These are phyloP conservation scores for Balanococcus diminutus DNA, from an alignment of 2,888 invertebrate species.

Conservation along the genomic window DNA sequence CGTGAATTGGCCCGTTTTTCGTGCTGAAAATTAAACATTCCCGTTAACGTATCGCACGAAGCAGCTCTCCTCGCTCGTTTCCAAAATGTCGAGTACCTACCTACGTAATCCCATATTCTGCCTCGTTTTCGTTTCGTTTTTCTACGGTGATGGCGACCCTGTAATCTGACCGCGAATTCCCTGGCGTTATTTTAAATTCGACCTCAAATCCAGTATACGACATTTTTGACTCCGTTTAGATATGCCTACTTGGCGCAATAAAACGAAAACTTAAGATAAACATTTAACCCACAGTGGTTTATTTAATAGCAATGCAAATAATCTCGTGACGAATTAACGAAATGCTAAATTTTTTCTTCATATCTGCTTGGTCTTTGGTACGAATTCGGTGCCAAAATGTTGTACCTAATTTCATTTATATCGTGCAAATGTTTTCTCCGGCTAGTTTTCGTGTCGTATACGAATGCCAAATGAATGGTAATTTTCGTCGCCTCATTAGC, in stretches of 20 bases:
- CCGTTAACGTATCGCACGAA: not conserved
- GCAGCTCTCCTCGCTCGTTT: not conserved
- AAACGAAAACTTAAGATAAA: not conserved
- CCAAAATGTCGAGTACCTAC: not conserved
- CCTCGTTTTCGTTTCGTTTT: not conserved
- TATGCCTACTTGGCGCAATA: not conserved
- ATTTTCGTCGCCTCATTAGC: not conserved
- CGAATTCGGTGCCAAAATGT: not conserved
- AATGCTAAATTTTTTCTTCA: not conserved
- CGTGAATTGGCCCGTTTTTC: not conserved
- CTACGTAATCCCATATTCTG: not conserved
- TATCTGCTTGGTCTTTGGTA: not conserved
- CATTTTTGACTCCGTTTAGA: not conserved
- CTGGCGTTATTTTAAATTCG: not conserved
- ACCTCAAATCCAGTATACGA: conserved; percentile 4
- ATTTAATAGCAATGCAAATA: conserved; percentile 12
- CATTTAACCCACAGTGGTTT: not conserved
- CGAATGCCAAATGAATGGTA: not conserved
- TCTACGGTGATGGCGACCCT: not conserved
- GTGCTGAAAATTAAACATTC: not conserved
- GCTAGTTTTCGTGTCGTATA: not conserved
- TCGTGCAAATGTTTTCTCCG: not conserved
- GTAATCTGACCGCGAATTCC: not conserved
- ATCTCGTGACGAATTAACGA: conserved; percentile 20
- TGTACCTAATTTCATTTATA: not conserved